Percentiles rank a stretch among this genome's conserved stretches.
Evolutionary conservation across 2,113 vertebrate genomes (phyloP).

Genomic region (Cepphus grylle): DNA sequence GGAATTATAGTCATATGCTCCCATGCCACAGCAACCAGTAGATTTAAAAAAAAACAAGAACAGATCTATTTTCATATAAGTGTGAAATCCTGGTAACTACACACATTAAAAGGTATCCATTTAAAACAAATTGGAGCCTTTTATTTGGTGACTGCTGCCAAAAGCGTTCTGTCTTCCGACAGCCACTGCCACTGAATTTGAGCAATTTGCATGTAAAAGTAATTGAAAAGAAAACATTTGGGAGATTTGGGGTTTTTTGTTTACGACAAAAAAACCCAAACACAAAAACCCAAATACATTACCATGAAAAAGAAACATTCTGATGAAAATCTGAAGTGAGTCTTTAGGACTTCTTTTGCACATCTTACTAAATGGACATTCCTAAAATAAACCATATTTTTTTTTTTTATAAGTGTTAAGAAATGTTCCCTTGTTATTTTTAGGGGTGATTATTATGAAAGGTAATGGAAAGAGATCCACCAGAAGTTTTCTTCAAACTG

Average conservation of each 20-base stretch:
- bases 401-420: background rate
- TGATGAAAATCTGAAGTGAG: background rate
- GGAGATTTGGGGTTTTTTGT: background rate
- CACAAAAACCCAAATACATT: too few species aligned
- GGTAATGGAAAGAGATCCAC: background rate
- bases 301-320: background rate
- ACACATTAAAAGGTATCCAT: background rate
- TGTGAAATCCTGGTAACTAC: background rate
- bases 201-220: background rate
- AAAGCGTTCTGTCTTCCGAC: background rate
- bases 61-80: background rate
- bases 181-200: background rate
- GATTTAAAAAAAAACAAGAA: background rate
- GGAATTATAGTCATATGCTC: background rate
- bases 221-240: background rate
- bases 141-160: background rate
- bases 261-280: background rate
- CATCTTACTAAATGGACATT: background rate
- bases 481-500: background rate
- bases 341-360: background rate
- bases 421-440: background rate
- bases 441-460: background rate
- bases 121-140: background rate
- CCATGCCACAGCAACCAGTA: background rate
- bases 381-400: background rate